phyloP scores from a whole-genome alignment of 2,888 invertebrate species.

The Orthosia gracilis region DNA sequence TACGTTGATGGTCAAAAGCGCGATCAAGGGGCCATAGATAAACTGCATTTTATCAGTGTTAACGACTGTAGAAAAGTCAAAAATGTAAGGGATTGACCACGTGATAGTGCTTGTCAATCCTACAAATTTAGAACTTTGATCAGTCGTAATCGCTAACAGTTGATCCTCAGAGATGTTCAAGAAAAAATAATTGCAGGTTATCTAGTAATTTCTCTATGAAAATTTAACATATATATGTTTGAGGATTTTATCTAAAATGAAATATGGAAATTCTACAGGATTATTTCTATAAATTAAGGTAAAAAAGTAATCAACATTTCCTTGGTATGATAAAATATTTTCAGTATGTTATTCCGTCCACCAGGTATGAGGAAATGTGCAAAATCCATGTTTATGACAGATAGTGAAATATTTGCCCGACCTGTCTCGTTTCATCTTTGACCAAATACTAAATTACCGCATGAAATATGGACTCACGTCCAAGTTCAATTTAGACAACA shows the following conservation, averaged over 20 bases:
- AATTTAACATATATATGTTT: too few relatives aligned
- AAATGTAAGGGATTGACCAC: too few relatives aligned
- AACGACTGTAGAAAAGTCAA: neutral
- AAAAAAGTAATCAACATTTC: too few relatives aligned
- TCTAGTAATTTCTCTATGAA: too few relatives aligned
- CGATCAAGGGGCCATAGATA: too few relatives aligned
- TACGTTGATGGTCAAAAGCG: constrained; percentile 23
- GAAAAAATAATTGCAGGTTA: neutral
- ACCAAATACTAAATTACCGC: constrained; percentile 13
- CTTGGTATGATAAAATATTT: constrained; percentile 1
- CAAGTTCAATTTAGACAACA: constrained; percentile 46
- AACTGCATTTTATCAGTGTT: neutral
- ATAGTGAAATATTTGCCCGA: constrained; percentile 34
- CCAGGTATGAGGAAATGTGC: neutral
- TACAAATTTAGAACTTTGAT: neutral
- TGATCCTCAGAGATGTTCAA: neutral
- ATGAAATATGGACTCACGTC: constrained; percentile 53
- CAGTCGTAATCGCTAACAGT: neutral
- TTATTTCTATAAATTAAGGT: neutral
- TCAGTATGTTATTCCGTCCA: constrained; percentile 1
- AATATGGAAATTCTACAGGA: neutral
- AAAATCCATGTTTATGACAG: constrained; percentile 8
- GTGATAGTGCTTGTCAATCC: neutral
- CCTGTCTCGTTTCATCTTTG: constrained; percentile 8
- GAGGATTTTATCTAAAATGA: too few relatives aligned